phyloP scores from a whole-genome alignment of 1,140 invertebrate species.

The Lordiphosa mommai region DNA sequence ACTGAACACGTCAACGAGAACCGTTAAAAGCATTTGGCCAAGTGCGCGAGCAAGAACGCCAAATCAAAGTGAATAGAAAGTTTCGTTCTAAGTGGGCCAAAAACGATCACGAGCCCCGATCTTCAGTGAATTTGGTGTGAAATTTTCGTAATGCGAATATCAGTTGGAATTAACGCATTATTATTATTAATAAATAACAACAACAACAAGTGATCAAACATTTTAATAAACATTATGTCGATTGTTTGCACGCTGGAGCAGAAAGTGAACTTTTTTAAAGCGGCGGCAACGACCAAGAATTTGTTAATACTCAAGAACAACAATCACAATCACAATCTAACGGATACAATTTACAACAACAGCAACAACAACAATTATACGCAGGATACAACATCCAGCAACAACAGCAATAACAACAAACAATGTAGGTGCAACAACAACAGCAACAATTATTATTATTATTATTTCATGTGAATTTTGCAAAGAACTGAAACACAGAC shows the following conservation, averaged over 20 bases:
- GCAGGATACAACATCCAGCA: constrained; percentile 22
- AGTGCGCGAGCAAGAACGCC: constrained; percentile 27
- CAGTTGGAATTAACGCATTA: constrained; percentile 1
- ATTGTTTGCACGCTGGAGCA: constrained; percentile 72
- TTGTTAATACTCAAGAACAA: constrained; percentile 61
- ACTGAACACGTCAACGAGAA: constrained; percentile 27
- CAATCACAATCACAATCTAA: constrained; percentile 17
- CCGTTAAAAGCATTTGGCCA: constrained; percentile 42
- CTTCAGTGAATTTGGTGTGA: neutral
- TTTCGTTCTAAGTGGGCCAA: constrained; percentile 28
- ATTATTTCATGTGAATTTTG: constrained; percentile 28
- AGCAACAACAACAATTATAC: constrained; percentile 30
- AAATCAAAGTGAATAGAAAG: constrained; percentile 19
- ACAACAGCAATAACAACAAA: constrained; percentile 33
- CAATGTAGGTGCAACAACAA: constrained; percentile 51
- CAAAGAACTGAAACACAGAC: too few relatives aligned
- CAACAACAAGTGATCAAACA: constrained; percentile 21
- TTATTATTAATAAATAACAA: constrained; percentile 5
- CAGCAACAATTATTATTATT: neutral
- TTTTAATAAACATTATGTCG: constrained; percentile 66
- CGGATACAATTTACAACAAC: constrained; percentile 36
- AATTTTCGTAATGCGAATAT: constrained; percentile 3
- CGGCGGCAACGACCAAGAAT: constrained; percentile 57
- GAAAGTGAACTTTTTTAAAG: constrained; percentile 70
- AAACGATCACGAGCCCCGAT: constrained; percentile 1